phyloP scores from a whole-genome alignment of 2,888 invertebrate genomes.

The Cyclophora punctaria region DNA sequence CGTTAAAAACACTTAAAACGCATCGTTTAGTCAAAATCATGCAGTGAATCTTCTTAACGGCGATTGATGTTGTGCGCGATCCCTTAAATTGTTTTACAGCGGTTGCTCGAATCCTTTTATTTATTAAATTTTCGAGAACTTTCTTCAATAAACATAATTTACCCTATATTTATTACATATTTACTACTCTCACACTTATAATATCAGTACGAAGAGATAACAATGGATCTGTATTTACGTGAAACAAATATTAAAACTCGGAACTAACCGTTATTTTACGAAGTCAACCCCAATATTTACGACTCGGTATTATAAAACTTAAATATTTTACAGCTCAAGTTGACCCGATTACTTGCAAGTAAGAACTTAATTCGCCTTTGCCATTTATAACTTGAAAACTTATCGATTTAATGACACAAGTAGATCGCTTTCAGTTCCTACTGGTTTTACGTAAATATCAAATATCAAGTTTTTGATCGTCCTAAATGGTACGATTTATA shows the following conservation, averaged over 20 bases:
- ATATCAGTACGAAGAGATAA: no score
- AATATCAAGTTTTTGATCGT: no score
- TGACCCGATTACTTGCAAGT: conserved; percentile 4
- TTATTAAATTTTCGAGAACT: conserved; percentile 6
- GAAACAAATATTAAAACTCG: no score
- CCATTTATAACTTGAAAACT: conserved; percentile 8
- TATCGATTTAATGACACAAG: conserved; percentile 1
- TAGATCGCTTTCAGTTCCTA: conserved; percentile 7
- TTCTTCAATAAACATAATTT: no score
- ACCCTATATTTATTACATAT: no score
- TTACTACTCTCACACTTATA: no score
- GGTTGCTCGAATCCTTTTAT: conserved; percentile 7
- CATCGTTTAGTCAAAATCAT: conserved; percentile 25
- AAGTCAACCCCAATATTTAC: background rate
- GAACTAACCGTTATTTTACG: no score
- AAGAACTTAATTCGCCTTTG: conserved; percentile 7
- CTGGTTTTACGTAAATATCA: no score
- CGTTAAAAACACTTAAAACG: conserved; percentile 24
- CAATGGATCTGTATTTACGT: no score
- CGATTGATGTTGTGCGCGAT: conserved; percentile 17
- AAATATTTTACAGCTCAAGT: conserved; percentile 17
- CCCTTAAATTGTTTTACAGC: conserved; percentile 16
- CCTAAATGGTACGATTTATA: no score
- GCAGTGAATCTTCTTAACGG: conserved; percentile 5
- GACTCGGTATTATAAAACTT: conserved; percentile 12